phyloP scores from a whole-genome alignment of 1,140 invertebrate genomes.

The Oryctes rhinoceros region DNA sequence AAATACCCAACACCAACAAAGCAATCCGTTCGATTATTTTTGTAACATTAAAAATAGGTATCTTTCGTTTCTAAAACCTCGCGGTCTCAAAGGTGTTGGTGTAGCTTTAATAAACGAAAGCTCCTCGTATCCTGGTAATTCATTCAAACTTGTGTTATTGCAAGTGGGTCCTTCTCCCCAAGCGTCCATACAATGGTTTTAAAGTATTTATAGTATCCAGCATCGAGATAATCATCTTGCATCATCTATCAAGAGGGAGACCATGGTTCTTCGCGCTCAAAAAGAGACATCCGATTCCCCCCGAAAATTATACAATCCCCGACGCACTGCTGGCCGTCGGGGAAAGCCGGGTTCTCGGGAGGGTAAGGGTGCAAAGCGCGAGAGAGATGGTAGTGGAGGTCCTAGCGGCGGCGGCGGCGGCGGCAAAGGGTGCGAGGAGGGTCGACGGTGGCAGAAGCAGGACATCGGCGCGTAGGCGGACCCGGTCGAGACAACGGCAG shows the following conservation, averaged over 20 bases:
- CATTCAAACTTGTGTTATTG: too few relatives aligned
- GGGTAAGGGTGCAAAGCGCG: not conserved
- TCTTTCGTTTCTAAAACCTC: too few relatives aligned
- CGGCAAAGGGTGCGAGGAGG: constrained; percentile 40
- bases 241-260: constrained; percentile 7
- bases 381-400: not conserved
- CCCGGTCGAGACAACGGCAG: constrained; percentile 54
- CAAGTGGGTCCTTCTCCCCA: too few relatives aligned
- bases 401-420: not conserved
- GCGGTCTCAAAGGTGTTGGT: too few relatives aligned
- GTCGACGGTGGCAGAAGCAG: constrained; percentile 47
- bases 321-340: constrained; percentile 4
- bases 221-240: not conserved
- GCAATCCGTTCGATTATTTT: too few relatives aligned
- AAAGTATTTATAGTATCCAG: too few relatives aligned
- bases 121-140: too few relatives aligned
- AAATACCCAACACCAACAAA: too few relatives aligned
- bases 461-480: constrained; percentile 51
- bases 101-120: too few relatives aligned
- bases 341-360: not conserved
- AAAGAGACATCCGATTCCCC: constrained; percentile 5
- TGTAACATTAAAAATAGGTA: too few relatives aligned
- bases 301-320: constrained; percentile 10
- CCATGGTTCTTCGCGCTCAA: not conserved
- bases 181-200: too few relatives aligned